Conservation (phyloP, 2,888 invertebrate genomes). For the Muschampia plurimacula region DNA sequence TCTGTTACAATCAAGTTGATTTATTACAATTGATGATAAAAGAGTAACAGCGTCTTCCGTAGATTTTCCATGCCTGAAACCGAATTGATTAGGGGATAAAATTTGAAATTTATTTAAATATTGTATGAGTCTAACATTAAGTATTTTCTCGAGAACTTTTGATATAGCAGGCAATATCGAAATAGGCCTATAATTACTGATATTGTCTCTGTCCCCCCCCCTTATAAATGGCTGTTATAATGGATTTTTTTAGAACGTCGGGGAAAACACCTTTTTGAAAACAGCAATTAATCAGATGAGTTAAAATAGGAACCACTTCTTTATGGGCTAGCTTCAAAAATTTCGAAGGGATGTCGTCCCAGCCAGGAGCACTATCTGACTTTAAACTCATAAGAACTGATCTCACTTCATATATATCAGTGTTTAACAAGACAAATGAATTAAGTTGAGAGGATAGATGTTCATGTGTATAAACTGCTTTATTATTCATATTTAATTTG, state of each 20-base stretch:
- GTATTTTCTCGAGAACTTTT: slow-evolving; percentile 19
- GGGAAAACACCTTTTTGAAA: no score
- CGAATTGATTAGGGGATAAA: slow-evolving; percentile 12
- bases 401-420: not conserved
- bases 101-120: slow-evolving; percentile 11
- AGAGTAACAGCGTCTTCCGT: slow-evolving; percentile 2
- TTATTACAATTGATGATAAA: not conserved
- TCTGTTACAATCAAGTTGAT: not conserved
- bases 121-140: slow-evolving; percentile 6
- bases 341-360: not conserved
- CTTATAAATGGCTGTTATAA: no score
- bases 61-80: slow-evolving; percentile 9
- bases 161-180: slow-evolving; percentile 16
- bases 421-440: not conserved
- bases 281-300: no score
- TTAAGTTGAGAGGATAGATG: not conserved
- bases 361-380: not conserved
- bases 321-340: not conserved
- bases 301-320: not conserved
- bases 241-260: no score
- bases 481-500: not conserved
- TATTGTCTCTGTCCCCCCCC: not conserved
- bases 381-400: not conserved
- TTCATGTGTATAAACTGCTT: not conserved
- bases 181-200: not conserved